Evolutionary conservation across 2,113 vertebrate species (phyloP), one percentile per base, ranked within the genome.

Genomic region (Cyanoderma ruficeps): DNA sequence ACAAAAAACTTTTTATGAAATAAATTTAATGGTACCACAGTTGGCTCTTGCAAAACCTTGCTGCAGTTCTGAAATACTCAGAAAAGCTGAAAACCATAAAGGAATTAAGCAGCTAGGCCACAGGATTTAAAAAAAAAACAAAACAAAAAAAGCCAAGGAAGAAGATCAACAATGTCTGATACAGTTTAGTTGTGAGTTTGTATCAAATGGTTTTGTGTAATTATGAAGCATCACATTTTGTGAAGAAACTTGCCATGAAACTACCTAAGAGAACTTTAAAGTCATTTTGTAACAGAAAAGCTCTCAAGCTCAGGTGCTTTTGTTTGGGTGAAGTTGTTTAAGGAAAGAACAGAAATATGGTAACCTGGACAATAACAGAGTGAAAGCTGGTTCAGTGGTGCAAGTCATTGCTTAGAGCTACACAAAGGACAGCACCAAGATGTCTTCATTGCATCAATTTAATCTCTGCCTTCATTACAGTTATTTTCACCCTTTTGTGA

Each of bases 361-460:
- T 33, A 68, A 31, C 10, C 17, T 12, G 5, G 21, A 18, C n/a
- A 56, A 1, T 8, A 78, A 41, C 1, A 0, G 24, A 27, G 33
- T 24, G 15, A 82, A 83, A 76, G 23, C 27, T 15, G 27, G 44
- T 18, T 52, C 65, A 24, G 7, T 56, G 19, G 15, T 56, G 20
- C 14, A 47, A 64, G 20, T 6, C 17, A 33, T 13, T 49, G 11
- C 53, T 57, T 49, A 13, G 52, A 80, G 24, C 61, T 76, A 39
- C 27, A 28, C 15, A 42, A 65, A 42, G 15, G 18, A 52, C 15
- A 83, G 14, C 44, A 42, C 15, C 72, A 67, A 41, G 2, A 4
- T 13, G 6, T 12, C 31, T 77, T 18, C 15, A 37, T 8, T 21
- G 23, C n/a, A 67, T 37, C 27, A 30, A 15, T n/a, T 86, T 33